Evolutionary conservation across 2,888 invertebrate species (phyloP).

Genomic region (Galerucella nymphaeae): DNA sequence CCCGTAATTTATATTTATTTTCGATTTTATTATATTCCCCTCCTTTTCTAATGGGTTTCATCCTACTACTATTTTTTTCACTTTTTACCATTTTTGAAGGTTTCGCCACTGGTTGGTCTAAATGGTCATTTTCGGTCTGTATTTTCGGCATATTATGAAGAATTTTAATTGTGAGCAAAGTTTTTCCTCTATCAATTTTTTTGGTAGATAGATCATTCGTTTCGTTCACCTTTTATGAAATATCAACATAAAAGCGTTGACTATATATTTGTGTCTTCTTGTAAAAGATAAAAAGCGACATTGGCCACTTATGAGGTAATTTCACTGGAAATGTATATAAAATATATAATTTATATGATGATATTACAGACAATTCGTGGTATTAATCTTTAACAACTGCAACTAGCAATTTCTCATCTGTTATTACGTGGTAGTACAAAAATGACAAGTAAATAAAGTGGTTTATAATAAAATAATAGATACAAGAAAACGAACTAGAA

Average conservation of each 20-base stretch:
- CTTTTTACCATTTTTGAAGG: too few species aligned
- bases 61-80: too few species aligned
- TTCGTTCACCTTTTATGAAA: neutral
- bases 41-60: too few species aligned
- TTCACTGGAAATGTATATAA: neutral
- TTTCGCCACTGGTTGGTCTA: too few species aligned
- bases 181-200: too few species aligned
- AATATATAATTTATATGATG: conserved; percentile 8
- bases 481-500: neutral
- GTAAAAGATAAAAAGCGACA: neutral
- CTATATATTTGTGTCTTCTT: neutral
- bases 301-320: neutral
- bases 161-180: too few species aligned
- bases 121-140: too few species aligned
- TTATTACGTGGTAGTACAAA: neutral
- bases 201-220: too few species aligned
- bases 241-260: neutral
- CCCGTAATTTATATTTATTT: too few species aligned
- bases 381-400: neutral
- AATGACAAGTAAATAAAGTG: neutral
- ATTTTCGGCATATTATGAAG: too few species aligned
- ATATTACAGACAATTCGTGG: conserved; percentile 6
- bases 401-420: conserved; percentile 3
- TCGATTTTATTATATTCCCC: too few species aligned
- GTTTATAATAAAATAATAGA: conserved; percentile 9